Conservation (phyloP, 2,113 vertebrate species). For the Tylochromis polylepis region DNA sequence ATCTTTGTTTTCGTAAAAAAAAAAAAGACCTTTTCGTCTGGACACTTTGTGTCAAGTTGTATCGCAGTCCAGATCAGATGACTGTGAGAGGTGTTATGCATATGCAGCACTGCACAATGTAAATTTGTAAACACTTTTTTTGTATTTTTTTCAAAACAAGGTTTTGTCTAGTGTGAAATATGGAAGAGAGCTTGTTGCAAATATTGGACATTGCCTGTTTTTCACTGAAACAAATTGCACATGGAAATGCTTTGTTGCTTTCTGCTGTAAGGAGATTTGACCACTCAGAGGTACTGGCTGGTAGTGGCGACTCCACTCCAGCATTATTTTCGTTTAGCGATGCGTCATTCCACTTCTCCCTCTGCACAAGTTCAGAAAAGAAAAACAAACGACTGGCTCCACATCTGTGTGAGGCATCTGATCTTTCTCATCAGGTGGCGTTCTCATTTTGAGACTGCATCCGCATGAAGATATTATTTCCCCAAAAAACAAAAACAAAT, state of each 20-base stretch:
- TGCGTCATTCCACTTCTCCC: constrained; percentile 9
- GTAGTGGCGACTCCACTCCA: background rate
- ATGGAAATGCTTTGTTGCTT: constrained; percentile 43
- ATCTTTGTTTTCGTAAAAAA: constrained; percentile 29
- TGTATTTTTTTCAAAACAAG: constrained; percentile 44
- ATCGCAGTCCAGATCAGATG: constrained; percentile 27
- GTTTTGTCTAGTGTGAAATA: constrained; percentile 46
- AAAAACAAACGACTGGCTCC: background rate
- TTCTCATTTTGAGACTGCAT: constrained; percentile 15
- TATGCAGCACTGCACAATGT: constrained; percentile 66
- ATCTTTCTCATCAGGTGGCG: background rate
- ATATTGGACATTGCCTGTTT: constrained; percentile 55
- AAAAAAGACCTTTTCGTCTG: constrained; percentile 6
- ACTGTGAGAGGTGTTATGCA: constrained; percentile 52
- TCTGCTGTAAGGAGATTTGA: constrained; percentile 50
- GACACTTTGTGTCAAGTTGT: constrained; percentile 22
- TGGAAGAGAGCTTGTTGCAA: constrained; percentile 35
- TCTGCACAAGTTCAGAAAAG: constrained; percentile 40
- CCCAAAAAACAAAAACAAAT: background rate
- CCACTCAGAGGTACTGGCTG: constrained; percentile 13
- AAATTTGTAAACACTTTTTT: constrained; percentile 60
- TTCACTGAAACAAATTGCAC: constrained; percentile 57
- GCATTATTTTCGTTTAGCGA: constrained; percentile 9
- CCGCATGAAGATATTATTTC: constrained; percentile 9
- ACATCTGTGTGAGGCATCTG: background rate